Base-by-base conservation (phyloP, 2,888 invertebrate genomes). In the Ormia ochracea region DNA sequence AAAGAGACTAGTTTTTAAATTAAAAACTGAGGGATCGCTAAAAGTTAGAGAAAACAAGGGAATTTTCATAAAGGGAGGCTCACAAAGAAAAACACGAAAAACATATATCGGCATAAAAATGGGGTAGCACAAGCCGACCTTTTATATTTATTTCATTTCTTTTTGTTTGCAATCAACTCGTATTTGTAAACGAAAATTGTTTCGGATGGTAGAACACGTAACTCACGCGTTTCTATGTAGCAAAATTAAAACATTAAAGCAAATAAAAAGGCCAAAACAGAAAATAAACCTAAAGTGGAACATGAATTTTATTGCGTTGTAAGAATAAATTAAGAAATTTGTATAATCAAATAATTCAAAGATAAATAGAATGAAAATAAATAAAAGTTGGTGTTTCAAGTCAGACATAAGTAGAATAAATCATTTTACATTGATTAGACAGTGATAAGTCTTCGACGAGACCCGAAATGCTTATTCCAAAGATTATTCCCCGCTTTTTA, bases 201-300 rank as follows among this genome's bases (percentile, higher is more conserved):
- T 76, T 66, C 72, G 80, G 66, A 80, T 80, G 70, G 80, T 80
- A 68, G 56, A 76, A 72, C 80, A 80, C 75, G 80, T 80, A 76
- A 80, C 76, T 80, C 66, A 80, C 76, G 72, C 80, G 80, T 80
- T 65, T 72, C 52, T 59, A 50, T 59, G 63, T 59, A n/a, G 66
- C 66, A 79, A 75, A 69, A 72, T 45, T 26, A 58, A 58, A 68
- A 45, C 23, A 17, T 23, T 14, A 52, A 56, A 54, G 61, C 59
- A 61, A 66, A 23, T 54, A 48, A 36, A 56, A 28, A 41, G 63
- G 26, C 21, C 45, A 65, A 31, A 59, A n/a, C n/a, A 61, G 36
- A 78, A 66, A 70, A 50, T 65, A 36, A 80, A 68, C 61, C 72
- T 68, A 43, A 80, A 65, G 70, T 75, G 66, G 79, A 69, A 76